Evolutionary conservation across 2,113 vertebrate genomes (phyloP).

Genomic region (Sinocyclocheilus anophthalmus): DNA sequence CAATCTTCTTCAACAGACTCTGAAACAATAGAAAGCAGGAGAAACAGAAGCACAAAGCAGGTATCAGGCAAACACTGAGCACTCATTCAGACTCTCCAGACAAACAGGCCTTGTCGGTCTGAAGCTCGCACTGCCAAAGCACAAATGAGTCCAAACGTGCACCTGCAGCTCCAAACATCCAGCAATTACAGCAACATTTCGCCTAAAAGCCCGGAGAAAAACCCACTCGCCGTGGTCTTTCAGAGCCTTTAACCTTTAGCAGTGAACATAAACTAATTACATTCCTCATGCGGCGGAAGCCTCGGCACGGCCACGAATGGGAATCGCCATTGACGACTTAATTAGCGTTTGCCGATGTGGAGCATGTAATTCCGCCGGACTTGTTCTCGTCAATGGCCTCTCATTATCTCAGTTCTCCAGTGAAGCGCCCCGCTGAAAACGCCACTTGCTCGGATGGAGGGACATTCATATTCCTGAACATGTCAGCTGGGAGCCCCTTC

Average conservation of each 20-base stretch:
- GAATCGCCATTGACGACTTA: slow-evolving; percentile 72
- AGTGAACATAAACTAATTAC: slow-evolving; percentile 89
- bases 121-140: slow-evolving; percentile 73
- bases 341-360: slow-evolving; percentile 66
- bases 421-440: slow-evolving; percentile 59
- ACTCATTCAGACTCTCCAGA: slow-evolving; percentile 70
- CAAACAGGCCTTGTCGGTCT: slow-evolving; percentile 79
- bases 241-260: slow-evolving; percentile 79
- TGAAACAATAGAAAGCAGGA: not conserved
- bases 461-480: slow-evolving; percentile 63
- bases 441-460: slow-evolving; percentile 57
- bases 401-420: slow-evolving; percentile 66
- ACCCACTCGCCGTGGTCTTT: slow-evolving; percentile 71
- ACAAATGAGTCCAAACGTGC: slow-evolving; percentile 82
- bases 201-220: slow-evolving; percentile 81
- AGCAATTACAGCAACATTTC: slow-evolving; percentile 75
- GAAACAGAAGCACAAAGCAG: slow-evolving; percentile 13
- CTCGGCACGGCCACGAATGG: slow-evolving; percentile 59
- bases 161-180: slow-evolving; percentile 83
- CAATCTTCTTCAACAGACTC: not conserved
- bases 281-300: slow-evolving; percentile 70
- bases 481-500: slow-evolving; percentile 60
- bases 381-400: slow-evolving; percentile 58
- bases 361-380: slow-evolving; percentile 63
- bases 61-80: slow-evolving; percentile 43